Evolutionary conservation across 2,888 invertebrate genomes (phyloP), one percentile per base, ranked within the genome.

Genomic region (Pterobdella sp.): DNA sequence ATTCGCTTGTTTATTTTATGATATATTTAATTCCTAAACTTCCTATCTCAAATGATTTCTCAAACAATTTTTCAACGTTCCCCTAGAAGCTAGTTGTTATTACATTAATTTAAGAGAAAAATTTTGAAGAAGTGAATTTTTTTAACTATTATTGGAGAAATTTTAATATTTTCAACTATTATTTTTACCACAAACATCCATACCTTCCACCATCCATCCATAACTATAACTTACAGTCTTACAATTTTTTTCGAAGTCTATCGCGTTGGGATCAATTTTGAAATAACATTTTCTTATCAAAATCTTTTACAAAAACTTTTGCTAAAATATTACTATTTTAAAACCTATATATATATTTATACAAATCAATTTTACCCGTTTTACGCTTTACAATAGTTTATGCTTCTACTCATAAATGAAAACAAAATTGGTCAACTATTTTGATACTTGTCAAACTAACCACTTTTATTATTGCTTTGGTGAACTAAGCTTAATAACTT

Each of bases 221-320:
- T 3, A 56, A 56, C n/a, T 22, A 56, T 26, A 56, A 56, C 60
- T 56, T 22, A 56, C 26, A 56, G 60, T 56, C 60, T 56, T 56
- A 56, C 3, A 3, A 4, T 26, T 26, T 56, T 56, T 56, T 56
- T 56, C n/a, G 26, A 42, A 7, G n/a, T 56, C n/a, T 56, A 26
- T 56, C 60, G 60, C 60, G 60, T 56, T 56, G 60, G 60, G 22
- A 56, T 56, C 60, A 56, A 22, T 56, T 56, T 56, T 56, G 14
- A 26, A 22, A 18, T 56, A n/a, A 56, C n/a, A 7, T 56, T 56
- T n/a, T 26, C 7, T 56, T 26, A 14, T 56, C 4, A 4, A 56
- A 56, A 3, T 56, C n/a, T 22, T 26, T 26, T 56, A 26, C n/a
- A 56, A 26, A 56, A 4, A 56, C n/a, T 14, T 56, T 56, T 56